Base-by-base conservation (phyloP, 2,113 vertebrate species). In the Atractosteus spatula region DNA sequence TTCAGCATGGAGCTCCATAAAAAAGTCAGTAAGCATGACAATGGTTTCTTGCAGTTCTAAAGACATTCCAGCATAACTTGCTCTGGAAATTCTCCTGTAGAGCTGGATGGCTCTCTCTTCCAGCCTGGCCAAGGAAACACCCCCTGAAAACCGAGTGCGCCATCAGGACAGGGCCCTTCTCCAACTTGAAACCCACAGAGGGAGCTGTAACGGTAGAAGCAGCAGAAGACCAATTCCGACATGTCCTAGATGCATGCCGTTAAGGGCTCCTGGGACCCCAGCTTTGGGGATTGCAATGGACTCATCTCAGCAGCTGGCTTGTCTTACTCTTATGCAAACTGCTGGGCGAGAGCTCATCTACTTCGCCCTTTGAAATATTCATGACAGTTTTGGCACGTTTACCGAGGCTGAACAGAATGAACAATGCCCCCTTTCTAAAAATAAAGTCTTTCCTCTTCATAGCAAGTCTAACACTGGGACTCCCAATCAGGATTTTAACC, bases 241-340 rank as follows among this genome's bases (percentile, higher is more conserved):
- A 78, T 89, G 87, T 79, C 87, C 84, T 83, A 89, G 79, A 87
- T 89, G 85, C 86, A 91, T 92, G 79, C 83, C 76, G 88, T 89
- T 88, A 91, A 87, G 83, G 79, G 85, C 85, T 82, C 78, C 73
- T 76, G 63, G 76, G 71, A 78, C 78, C 41, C 47, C 77, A 81
- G 79, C 83, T 88, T 78, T 79, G 78, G 80, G 78, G 76, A 74
- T 80, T 79, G 81, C 29, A 10, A 63, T 63, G 62, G 3, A 2
- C 62, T 41, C 5, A 17, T 2, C 5, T 17, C 17, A 5, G 62
- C 29, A 17, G 3, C n/a, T 3, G 43, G n/a, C 62, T 14, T 14
- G 10, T 17, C 47, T 17, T 55, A 3, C n/a, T 8, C 51, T 17
- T 29, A 43, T 42, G 11, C 8, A 42, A 70, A 57, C 55, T 17